phyloP scores from a whole-genome alignment of 2,888 invertebrate species.

The Cremastinae sp. region DNA sequence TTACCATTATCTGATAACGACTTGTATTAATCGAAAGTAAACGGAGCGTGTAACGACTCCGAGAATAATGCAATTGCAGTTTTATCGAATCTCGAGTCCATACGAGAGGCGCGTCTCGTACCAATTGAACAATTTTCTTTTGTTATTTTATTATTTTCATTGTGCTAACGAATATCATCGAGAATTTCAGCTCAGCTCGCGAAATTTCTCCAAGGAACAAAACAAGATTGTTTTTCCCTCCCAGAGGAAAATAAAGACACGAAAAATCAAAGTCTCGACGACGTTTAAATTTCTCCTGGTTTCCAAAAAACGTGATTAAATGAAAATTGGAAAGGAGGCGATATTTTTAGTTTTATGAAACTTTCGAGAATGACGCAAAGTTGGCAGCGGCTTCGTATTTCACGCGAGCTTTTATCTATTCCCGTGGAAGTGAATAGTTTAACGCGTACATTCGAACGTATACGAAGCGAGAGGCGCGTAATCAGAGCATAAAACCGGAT shows the following conservation, averaged over 20 bases:
- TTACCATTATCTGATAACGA: not conserved
- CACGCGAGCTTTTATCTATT: conserved; percentile 17
- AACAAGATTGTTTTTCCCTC: too few species aligned
- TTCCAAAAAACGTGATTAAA: too few species aligned
- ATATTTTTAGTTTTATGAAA: too few species aligned
- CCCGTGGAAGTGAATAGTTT: conserved; percentile 7
- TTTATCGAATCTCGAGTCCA: not conserved
- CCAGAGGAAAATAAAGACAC: too few species aligned
- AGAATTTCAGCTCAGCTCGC: too few species aligned
- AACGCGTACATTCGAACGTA: conserved; percentile 26
- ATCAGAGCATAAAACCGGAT: conserved; percentile 56
- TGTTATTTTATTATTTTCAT: too few species aligned
- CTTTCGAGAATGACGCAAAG: too few species aligned
- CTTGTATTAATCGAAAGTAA: conserved; percentile 12
- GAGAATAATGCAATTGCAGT: conserved; percentile 16
- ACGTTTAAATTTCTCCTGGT: too few species aligned
- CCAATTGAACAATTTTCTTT: not conserved
- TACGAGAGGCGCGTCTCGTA: not conserved
- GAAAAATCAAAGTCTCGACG: too few species aligned
- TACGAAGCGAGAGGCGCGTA: conserved; percentile 22
- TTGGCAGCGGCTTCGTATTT: not conserved
- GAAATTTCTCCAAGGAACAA: too few species aligned
- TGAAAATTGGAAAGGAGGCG: too few species aligned
- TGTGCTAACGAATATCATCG: too few species aligned
- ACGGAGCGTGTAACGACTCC: conserved; percentile 18